Evolutionary conservation across 2,888 invertebrate genomes (phyloP).

Genomic region (Lymantria dispar): DNA sequence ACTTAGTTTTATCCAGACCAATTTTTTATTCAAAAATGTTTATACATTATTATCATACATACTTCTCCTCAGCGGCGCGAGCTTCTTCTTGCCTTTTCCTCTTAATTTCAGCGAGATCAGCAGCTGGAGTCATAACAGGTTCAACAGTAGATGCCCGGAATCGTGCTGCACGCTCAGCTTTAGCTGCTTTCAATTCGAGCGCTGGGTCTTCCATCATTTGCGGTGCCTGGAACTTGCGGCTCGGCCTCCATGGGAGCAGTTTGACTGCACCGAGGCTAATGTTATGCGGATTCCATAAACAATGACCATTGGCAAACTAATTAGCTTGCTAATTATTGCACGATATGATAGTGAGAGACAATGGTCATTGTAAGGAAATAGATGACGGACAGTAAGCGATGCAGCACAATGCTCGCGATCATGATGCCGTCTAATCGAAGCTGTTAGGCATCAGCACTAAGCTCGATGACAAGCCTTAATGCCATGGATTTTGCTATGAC

Average conservation of each 20-base stretch:
- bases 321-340: conserved; percentile 43
- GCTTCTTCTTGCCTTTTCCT: conserved; percentile 85
- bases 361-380: conserved; percentile 42
- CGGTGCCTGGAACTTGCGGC: conserved; percentile 85
- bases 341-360: conserved; percentile 29
- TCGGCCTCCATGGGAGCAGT: conserved; percentile 86
- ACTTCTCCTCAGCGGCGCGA: conserved; percentile 84
- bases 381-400: conserved; percentile 49
- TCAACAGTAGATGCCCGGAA: conserved; percentile 80
- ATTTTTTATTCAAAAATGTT: not conserved
- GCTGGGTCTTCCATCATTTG: conserved; percentile 82
- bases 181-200: conserved; percentile 83
- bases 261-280: conserved; percentile 79
- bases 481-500: conserved; percentile 48
- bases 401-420: conserved; percentile 49
- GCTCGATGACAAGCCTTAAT: conserved; percentile 57
- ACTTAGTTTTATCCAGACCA: not conserved
- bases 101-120: conserved; percentile 78
- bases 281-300: conserved; percentile 48
- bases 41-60: conserved; percentile 28
- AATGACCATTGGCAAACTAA: conserved; percentile 57
- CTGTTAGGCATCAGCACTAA: conserved; percentile 60
- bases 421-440: conserved; percentile 54
- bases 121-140: conserved; percentile 72
- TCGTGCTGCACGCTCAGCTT: conserved; percentile 84